phyloP scores from a whole-genome alignment of 2,888 invertebrate genomes.

The Hemicrepidius hirtus region DNA sequence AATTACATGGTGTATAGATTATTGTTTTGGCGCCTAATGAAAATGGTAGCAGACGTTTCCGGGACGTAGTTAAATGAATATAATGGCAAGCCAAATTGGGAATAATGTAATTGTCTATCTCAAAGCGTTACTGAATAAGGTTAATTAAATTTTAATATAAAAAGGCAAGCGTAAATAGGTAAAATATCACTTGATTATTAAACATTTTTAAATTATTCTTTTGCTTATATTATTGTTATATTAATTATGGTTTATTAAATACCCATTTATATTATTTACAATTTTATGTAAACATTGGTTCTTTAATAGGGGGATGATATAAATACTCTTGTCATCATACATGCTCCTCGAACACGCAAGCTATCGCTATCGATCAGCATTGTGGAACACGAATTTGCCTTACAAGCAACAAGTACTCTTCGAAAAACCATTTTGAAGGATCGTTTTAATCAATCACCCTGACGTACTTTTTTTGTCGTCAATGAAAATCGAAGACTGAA shows the following conservation, averaged over 20 bases:
- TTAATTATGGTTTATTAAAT: slow-evolving; percentile 37
- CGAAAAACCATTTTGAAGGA: slow-evolving; percentile 31
- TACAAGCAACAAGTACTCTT: slow-evolving; percentile 49
- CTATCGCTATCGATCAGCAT: slow-evolving; percentile 45
- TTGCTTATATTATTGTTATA: slow-evolving; percentile 19
- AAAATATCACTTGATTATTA: slow-evolving; percentile 38
- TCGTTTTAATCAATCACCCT: slow-evolving; percentile 33
- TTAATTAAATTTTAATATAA: slow-evolving; percentile 35
- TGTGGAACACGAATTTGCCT: slow-evolving; percentile 36
- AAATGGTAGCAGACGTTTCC: too few relatives aligned
- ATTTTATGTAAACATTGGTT: slow-evolving; percentile 47
- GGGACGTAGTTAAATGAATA: too few relatives aligned
- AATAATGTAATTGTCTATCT: slow-evolving; percentile 1
- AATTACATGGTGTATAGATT: too few relatives aligned
- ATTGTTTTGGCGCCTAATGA: too few relatives aligned
- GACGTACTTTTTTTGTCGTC: slow-evolving; percentile 32
- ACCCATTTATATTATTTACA: slow-evolving; percentile 51
- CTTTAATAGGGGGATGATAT: slow-evolving; percentile 47
- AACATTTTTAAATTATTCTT: slow-evolving; percentile 15
- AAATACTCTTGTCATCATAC: slow-evolving; percentile 38
- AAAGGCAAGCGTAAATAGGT: slow-evolving; percentile 41
- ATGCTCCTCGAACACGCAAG: slow-evolving; percentile 23
- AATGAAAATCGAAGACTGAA: slow-evolving; percentile 28
- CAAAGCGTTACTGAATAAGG: slow-evolving; percentile 35
- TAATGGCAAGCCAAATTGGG: neutral